Base-by-base conservation (phyloP, 2,888 invertebrate species). In the Diplolepis rosae region DNA sequence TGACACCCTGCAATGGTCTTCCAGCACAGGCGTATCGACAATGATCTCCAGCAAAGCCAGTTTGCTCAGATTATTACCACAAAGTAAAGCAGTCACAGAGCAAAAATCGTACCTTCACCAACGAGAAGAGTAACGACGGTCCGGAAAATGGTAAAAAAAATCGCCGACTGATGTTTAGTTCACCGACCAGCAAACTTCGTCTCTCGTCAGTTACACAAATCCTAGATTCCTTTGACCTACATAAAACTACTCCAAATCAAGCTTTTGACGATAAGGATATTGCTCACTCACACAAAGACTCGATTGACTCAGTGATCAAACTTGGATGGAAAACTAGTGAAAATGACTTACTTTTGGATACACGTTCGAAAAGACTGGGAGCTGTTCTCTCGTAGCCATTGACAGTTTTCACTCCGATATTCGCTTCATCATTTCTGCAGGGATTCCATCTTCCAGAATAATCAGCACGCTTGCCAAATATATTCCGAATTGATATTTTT, bases 1-100 rank as follows among this genome's bases (percentile, higher is more conserved):
- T 93, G 74, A 92, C 92, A 73, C 91, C 92, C 50, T 91, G 91
- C 69, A 90, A 90, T 81, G 90, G 90, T 74, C 90, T 91, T 81
- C 85, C 89, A 70, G 82, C 83, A 42, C 87, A 87, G 77, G 67
- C 85, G 66, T 87, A 85, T 80, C 85, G 87, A 45, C 87, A 87
- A 87, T 87, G 87, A 87, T 87, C 85, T 74, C 81, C 80, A 84
- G 83, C 82, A 76, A 83, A 84, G 76, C 78, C 81, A 71, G 79
- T 78, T 70, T 80, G 79, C 73, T 79, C 68, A 68, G 80, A 80
- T 72, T 83, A 80, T 82, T 79, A 74, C 72, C 81, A 83, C 74
- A 83, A 83, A 78, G 68, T 77, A 74, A 85, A 83, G 77, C 84
- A 84, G 69, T 74, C 75, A 35, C 79, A 61, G 65, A 67, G 45